Conservation (phyloP, 2,888 invertebrate genomes). For the Sycophila texana region DNA sequence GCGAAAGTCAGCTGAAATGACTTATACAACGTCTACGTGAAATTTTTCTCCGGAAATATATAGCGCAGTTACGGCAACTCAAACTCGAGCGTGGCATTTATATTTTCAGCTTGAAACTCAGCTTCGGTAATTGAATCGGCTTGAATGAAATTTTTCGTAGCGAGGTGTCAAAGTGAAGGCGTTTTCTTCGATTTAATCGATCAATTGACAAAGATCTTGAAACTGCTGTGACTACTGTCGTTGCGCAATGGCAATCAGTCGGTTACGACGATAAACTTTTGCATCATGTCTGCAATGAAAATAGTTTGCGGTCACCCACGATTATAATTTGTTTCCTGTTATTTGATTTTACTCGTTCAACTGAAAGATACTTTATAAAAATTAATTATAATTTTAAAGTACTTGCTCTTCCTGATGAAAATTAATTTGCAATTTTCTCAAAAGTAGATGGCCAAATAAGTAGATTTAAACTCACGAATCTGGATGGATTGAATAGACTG, state of each 20-base stretch:
- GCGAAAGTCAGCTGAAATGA: no score
- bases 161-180: not conserved
- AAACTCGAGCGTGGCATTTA: not conserved
- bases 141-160: not conserved
- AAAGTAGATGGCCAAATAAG: no score
- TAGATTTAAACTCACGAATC: slow-evolving; percentile 13
- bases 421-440: not conserved
- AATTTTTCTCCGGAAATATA: no score
- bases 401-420: not conserved
- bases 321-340: slow-evolving; percentile 24
- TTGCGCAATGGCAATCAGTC: slow-evolving; percentile 19
- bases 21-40: no score
- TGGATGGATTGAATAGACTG: not conserved
- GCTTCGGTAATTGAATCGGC: not conserved
- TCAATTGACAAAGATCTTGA: not conserved
- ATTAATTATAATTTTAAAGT: not conserved
- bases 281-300: slow-evolving; percentile 9
- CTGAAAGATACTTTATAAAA: not conserved
- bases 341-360: not conserved
- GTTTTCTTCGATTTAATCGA: not conserved
- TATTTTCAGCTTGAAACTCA: not conserved
- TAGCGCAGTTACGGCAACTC: not conserved
- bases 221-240: not conserved
- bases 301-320: slow-evolving; percentile 27
- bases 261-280: slow-evolving; percentile 17